phyloP scores from a whole-genome alignment of 2,113 vertebrate genomes.

The Furnarius figulus region DNA sequence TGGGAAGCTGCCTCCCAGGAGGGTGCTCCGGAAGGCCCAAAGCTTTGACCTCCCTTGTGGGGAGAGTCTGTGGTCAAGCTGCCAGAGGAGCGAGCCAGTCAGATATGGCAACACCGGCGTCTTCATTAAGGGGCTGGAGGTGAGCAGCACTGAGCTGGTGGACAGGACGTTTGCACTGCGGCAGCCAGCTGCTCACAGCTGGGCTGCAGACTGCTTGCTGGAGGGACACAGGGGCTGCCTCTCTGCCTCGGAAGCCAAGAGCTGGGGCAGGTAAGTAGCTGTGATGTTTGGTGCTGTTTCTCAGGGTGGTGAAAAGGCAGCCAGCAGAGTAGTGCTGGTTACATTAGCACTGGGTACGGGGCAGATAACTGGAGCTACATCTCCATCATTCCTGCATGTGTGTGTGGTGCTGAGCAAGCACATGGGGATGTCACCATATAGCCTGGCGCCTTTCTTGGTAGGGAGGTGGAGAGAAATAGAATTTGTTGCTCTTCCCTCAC shows the following conservation, averaged over 20 bases:
- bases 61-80: constrained; percentile 69
- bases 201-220: constrained; percentile 39
- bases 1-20: constrained; percentile 35
- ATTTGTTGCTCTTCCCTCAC: not conserved
- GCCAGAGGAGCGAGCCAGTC: constrained; percentile 74
- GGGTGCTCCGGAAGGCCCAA: constrained; percentile 77
- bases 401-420: not conserved
- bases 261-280: constrained; percentile 77
- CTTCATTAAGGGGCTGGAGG: constrained; percentile 81
- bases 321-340: not conserved
- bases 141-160: constrained; percentile 76
- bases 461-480: not conserved
- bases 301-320: not conserved
- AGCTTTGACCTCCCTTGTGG: constrained; percentile 79
- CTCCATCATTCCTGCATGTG: not conserved
- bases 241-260: constrained; percentile 28
- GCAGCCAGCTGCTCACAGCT: constrained; percentile 42
- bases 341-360: not conserved
- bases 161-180: constrained; percentile 55
- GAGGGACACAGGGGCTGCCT: constrained; percentile 61
- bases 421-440: not conserved
- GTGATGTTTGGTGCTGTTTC: rapidly evolving
- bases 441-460: not conserved
- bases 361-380: not conserved
- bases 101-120: constrained; percentile 75